Evolutionary conservation across 1,140 invertebrate species (phyloP).

Genomic region (Brachionus manjavacas): DNA sequence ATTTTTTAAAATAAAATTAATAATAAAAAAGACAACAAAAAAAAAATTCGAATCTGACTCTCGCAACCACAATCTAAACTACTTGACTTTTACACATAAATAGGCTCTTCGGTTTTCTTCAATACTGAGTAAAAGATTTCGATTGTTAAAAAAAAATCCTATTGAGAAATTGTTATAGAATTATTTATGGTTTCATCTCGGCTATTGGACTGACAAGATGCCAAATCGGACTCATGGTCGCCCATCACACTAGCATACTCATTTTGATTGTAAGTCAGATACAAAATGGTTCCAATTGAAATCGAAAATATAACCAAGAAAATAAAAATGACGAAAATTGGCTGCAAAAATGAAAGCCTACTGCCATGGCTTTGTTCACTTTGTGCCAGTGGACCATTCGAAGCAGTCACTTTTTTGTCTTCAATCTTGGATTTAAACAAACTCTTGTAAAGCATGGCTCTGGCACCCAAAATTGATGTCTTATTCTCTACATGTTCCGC

Average conservation of each 20-base stretch:
- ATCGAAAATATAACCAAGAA: constrained; percentile 14
- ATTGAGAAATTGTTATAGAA: not conserved
- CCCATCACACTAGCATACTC: constrained; percentile 13
- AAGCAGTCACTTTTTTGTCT: not conserved
- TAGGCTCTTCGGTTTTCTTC: not conserved
- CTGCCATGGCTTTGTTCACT: not conserved
- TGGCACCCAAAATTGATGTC: not conserved
- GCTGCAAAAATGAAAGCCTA: not conserved
- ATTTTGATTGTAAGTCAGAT: constrained; percentile 20
- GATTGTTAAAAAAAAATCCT: not conserved
- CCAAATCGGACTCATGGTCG: constrained; percentile 11
- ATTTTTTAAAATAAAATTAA: not conserved
- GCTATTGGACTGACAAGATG: constrained; percentile 9
- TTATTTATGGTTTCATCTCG: not conserved
- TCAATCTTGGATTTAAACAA: not conserved
- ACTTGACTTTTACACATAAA: not conserved
- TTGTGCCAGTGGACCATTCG: not conserved
- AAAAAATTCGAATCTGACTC: not conserved
- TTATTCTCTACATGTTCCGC: not conserved
- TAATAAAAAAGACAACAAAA: not conserved
- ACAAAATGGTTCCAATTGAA: constrained; percentile 21
- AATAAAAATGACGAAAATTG: not conserved
- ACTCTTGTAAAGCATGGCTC: constrained; percentile 14
- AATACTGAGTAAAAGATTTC: not conserved
- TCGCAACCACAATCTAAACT: not conserved